Evolutionary conservation across 2,113 vertebrate genomes (phyloP).

Genomic region (Anoplopoma fimbria): DNA sequence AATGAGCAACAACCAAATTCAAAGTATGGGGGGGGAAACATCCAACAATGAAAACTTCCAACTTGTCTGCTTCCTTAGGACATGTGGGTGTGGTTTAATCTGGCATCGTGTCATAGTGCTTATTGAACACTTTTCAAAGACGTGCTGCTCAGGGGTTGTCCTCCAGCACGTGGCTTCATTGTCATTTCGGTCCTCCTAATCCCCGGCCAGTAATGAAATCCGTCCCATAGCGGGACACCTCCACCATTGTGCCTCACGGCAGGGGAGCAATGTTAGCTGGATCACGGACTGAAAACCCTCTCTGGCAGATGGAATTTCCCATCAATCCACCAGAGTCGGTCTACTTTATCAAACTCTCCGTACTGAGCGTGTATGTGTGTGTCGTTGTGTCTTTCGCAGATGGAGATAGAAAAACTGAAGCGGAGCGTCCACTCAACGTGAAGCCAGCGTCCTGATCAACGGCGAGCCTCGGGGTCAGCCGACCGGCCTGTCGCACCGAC

Average conservation of each 20-base stretch:
- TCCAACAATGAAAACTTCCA: too few relatives aligned
- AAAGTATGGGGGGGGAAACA: too few relatives aligned
- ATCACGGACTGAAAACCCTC: not conserved
- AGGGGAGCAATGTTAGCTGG: not conserved
- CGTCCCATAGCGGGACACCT: not conserved
- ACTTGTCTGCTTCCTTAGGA: too few relatives aligned
- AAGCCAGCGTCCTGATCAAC: slow-evolving; percentile 59
- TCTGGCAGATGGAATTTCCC: too few relatives aligned
- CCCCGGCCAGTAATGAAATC: not conserved
- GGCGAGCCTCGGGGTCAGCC: slow-evolving; percentile 50
- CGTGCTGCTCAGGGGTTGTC: not conserved
- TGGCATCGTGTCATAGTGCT: too few relatives aligned
- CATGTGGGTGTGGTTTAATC: too few relatives aligned
- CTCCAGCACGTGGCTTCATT: not conserved
- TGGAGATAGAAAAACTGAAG: slow-evolving; percentile 95
- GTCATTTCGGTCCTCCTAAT: slow-evolving; percentile 5
- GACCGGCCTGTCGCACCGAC: slow-evolving; percentile 31
- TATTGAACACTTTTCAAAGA: not conserved
- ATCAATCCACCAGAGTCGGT: too few relatives aligned
- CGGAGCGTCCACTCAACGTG: slow-evolving; percentile 87
- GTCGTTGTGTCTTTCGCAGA: slow-evolving; percentile 78
- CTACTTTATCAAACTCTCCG: too few relatives aligned
- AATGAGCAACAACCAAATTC: too few relatives aligned
- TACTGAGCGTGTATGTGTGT: not conserved
- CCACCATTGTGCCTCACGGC: not conserved